A percentile compares a stretch with the other conserved stretches of the same genome.
These are phyloP conservation scores for Papilio machaon DNA, from an alignment of 1,140 invertebrate genomes.

Conservation along the genomic window DNA sequence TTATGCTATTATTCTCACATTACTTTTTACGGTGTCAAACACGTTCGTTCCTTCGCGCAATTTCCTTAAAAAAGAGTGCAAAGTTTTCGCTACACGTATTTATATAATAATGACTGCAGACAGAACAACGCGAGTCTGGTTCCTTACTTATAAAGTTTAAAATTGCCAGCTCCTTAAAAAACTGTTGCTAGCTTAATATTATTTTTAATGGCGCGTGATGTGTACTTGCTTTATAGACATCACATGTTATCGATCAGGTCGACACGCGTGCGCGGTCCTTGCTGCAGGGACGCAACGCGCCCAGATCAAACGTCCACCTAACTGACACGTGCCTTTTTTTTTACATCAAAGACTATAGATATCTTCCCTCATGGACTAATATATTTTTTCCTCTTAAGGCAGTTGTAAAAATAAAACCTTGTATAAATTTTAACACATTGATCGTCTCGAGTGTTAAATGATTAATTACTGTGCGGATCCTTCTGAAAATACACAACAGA, in stretches of 20 bases:
- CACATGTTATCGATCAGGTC: conserved; percentile 40
- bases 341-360: conserved; percentile 4
- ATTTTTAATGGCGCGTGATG: background rate
- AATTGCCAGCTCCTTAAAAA: background rate
- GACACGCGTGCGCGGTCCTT: conserved; percentile 46
- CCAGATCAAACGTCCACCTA: conserved; percentile 48
- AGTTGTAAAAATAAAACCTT: background rate
- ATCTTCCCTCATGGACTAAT: background rate
- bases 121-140: too few species aligned
- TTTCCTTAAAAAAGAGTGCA: too few species aligned
- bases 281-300: conserved; percentile 36
- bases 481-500: background rate
- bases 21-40: too few species aligned
- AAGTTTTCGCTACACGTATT: too few species aligned
- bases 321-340: conserved; percentile 49
- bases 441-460: background rate
- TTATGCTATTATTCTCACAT: too few species aligned
- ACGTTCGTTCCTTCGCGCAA: too few species aligned
- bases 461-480: background rate
- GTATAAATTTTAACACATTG: background rate
- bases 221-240: conserved; percentile 34
- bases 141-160: background rate
- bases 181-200: background rate
- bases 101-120: too few species aligned
- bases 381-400: background rate